Percentiles rank a stretch among this genome's conserved stretches.
Conservation (phyloP, 2,888 invertebrate genomes). For the Leptinotarsa rubiginosa region DNA sequence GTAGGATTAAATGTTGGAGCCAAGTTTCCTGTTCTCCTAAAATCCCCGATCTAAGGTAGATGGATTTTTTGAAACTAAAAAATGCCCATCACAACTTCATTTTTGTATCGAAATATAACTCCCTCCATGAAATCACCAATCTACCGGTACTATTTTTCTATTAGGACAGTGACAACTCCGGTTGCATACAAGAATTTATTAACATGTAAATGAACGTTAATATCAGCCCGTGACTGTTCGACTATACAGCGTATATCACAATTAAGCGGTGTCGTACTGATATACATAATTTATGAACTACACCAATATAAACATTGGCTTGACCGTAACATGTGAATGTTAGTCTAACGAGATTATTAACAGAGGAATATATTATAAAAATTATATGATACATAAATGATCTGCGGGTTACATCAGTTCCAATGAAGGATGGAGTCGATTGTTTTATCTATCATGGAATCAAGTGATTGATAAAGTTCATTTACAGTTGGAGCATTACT, state of each 20-base stretch:
- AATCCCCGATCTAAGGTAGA: too few relatives aligned
- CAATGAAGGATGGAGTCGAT: constrained; percentile 34
- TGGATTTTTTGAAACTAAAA: too few relatives aligned
- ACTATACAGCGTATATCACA: constrained; percentile 56
- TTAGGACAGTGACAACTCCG: constrained; percentile 23
- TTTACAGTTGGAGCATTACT: too few relatives aligned
- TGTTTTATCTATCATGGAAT: neutral
- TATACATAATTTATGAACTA: constrained; percentile 55
- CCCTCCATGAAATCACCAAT: neutral
- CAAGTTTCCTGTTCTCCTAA: too few relatives aligned
- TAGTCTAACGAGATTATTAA: constrained; percentile 42
- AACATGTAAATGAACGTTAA: constrained; percentile 55
- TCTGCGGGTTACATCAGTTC: constrained; percentile 21
- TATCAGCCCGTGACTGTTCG: constrained; percentile 49
- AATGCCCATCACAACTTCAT: too few relatives aligned
- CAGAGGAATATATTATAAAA: constrained; percentile 37
- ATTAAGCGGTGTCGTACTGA: constrained; percentile 59
- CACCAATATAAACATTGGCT: constrained; percentile 52
- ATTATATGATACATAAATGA: constrained; percentile 34
- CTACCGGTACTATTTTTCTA: constrained; percentile 25
- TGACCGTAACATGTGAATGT: constrained; percentile 37
- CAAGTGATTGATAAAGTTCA: neutral
- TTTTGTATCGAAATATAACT: neutral
- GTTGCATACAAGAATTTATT: constrained; percentile 39
- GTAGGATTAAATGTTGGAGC: too few relatives aligned